Base-by-base conservation (phyloP, 2,888 invertebrate species). In the Drosophila greeni region DNA sequence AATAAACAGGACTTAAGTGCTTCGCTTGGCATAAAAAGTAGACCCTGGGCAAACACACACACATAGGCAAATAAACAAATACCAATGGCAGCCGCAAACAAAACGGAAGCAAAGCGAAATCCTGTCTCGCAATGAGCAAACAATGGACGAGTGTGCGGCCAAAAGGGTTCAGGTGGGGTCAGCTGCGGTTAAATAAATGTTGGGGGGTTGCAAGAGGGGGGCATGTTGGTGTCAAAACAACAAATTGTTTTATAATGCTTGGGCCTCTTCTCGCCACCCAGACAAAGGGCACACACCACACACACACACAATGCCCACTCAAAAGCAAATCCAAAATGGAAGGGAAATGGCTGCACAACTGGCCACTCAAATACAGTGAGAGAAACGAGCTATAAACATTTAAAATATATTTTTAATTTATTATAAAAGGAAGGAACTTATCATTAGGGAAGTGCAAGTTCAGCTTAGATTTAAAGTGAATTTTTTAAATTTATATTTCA, bases 201-300 rank as follows among this genome's bases (percentile, higher is more conserved):
- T 8, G 36, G 20, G n/a, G 9, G n/a, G n/a, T n/a, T n/a, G n/a
- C n/a, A n/a, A n/a, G n/a, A n/a, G n/a, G n/a, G n/a, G n/a, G n/a
- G 64, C 75, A 70, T 75, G 68, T 72, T 71, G 84, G 84, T 84
- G 85, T 85, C 77, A 81, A 75, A 68, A 75, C 77, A 79, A 84
- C 81, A 84, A 82, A 82, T 84, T 85, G 80, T 82, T 84, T 82
- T 83, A 82, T 84, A 84, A 84, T 82, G 75, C 71, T 26, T 60
- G 31, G 49, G 49, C 64, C 57, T 57, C 59, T 57, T 53, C 45
- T 62, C 53, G 65, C 61, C 34, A 36, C 36, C 37, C 73, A 74
- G 73, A 79, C 82, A 79, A 79, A 81, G 70, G 79, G 66, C 73
- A 65, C 64, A 65, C 48, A 69, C 49, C 18, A 20, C 64, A 64